Conservation (phyloP, 2,113 vertebrate species). For the Gymnarchus niloticus region DNA sequence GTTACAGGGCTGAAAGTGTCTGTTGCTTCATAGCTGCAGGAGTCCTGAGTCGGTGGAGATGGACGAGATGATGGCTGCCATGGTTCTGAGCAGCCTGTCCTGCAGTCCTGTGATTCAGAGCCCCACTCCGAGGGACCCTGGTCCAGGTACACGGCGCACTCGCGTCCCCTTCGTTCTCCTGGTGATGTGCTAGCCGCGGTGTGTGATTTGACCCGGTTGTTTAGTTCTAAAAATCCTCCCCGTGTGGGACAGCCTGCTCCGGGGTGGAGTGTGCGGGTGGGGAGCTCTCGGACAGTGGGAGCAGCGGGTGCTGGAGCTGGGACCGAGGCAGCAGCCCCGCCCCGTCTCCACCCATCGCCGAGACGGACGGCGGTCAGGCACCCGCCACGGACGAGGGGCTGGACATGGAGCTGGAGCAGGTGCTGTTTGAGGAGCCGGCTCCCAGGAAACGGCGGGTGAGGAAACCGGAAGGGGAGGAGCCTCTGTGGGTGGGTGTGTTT, state of each 20-base stretch:
- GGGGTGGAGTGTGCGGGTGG: constrained; percentile 32
- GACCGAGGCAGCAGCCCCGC: constrained; percentile 65
- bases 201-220: background rate
- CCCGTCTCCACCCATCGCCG: constrained; percentile 66
- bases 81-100: constrained; percentile 89
- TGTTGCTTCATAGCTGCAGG: constrained; percentile 30
- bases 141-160: constrained; percentile 56
- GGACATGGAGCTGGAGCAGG: constrained; percentile 74
- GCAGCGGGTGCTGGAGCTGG: constrained; percentile 81
- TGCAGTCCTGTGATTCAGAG: constrained; percentile 81
- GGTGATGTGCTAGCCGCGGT: background rate
- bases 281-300: constrained; percentile 72
- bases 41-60: constrained; percentile 71
- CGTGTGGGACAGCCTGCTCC: constrained; percentile 42
- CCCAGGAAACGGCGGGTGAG: constrained; percentile 77
- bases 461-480: background rate
- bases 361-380: constrained; percentile 55
- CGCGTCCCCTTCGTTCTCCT: background rate
- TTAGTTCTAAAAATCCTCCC: too few species aligned
- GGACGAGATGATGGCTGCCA: constrained; percentile 91
- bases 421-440: constrained; percentile 75
- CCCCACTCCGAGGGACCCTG: constrained; percentile 50
- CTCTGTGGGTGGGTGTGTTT: background rate
- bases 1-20: too few species aligned
- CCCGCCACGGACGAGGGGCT: constrained; percentile 70